Evolutionary conservation across 2,797 vertebrate genomes (phyloP).

Genomic region (Natrix natrix): DNA sequence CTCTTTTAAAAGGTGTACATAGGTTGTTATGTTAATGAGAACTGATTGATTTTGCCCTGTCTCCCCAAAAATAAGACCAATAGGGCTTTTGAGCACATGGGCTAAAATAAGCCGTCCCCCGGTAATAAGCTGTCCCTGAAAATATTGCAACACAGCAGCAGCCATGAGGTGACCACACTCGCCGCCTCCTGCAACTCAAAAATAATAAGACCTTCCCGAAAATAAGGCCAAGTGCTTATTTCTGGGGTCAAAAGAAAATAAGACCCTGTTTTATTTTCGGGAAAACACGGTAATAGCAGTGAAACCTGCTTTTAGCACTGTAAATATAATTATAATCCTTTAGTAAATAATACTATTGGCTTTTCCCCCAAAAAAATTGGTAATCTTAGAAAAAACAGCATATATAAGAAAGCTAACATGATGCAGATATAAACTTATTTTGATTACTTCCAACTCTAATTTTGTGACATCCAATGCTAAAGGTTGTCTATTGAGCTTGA

Average conservation of each 20-base stretch:
- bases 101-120: too few species aligned
- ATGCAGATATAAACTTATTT: background rate
- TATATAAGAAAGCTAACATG: background rate
- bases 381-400: background rate
- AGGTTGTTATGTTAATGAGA: background rate
- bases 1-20: background rate
- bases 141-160: too few species aligned
- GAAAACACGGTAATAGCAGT: background rate
- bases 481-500: background rate
- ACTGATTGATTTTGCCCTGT: background rate
- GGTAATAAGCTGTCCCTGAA: too few species aligned
- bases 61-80: too few species aligned
- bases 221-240: too few species aligned
- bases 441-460: background rate
- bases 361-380: background rate
- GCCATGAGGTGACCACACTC: too few species aligned
- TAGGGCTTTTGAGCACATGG: too few species aligned
- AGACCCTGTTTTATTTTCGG: too few species aligned
- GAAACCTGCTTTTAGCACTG: background rate
- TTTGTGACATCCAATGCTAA: background rate
- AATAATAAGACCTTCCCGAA: too few species aligned
- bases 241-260: too few species aligned
- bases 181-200: too few species aligned
- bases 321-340: background rate
- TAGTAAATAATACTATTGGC: background rate